Percentiles rank a stretch among this genome's conserved stretches.
Conservation (phyloP, 2,888 invertebrate genomes). For the Gymnoscelis rufifasciata region DNA sequence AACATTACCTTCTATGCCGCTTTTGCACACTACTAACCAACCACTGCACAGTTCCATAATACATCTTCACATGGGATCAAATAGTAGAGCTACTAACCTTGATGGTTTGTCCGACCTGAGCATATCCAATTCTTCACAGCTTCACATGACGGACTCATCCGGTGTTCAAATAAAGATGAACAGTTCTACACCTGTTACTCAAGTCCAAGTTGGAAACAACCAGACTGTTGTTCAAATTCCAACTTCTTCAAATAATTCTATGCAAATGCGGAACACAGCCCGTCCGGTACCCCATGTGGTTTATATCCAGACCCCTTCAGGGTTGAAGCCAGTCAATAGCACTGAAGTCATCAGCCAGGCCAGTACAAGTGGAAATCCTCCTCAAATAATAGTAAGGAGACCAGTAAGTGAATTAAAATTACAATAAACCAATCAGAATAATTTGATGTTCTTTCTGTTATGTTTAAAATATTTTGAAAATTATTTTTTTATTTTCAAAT, state of each 20-base stretch:
- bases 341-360: slow-evolving; percentile 71
- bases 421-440: slow-evolving; percentile 15
- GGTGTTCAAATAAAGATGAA: slow-evolving; percentile 61
- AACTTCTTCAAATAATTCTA: slow-evolving; percentile 57
- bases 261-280: slow-evolving; percentile 58
- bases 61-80: slow-evolving; percentile 71
- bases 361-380: slow-evolving; percentile 71
- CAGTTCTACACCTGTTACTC: slow-evolving; percentile 52
- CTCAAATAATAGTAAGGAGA: slow-evolving; percentile 73
- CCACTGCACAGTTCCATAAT: slow-evolving; percentile 65
- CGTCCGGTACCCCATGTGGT: slow-evolving; percentile 78
- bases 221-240: slow-evolving; percentile 63
- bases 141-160: slow-evolving; percentile 54
- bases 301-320: slow-evolving; percentile 79
- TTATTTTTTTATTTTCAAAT: slow-evolving; percentile 1
- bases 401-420: slow-evolving; percentile 64
- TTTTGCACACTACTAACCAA: slow-evolving; percentile 58
- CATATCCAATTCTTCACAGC: slow-evolving; percentile 55
- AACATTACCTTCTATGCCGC: slow-evolving; percentile 64
- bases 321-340: slow-evolving; percentile 68
- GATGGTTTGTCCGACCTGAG: slow-evolving; percentile 59
- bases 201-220: slow-evolving; percentile 61
- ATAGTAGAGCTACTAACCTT: slow-evolving; percentile 51
- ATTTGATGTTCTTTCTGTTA: neutral
- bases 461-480: slow-evolving; percentile 2